Base-by-base conservation (phyloP, 53 echinoderm and acorn worm genomes). In the Mesocentrotus franciscanus region DNA sequence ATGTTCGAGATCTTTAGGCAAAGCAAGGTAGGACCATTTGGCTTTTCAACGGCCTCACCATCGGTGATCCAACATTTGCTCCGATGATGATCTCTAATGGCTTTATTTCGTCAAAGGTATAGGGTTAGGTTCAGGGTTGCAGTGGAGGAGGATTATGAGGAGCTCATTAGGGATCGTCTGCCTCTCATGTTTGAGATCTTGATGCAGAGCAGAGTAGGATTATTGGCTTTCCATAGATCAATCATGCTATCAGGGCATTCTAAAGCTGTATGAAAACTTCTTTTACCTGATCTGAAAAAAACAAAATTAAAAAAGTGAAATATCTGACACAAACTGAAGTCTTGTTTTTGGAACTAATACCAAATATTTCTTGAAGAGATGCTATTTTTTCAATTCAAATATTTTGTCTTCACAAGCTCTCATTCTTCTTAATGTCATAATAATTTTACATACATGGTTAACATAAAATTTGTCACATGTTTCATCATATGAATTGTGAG, bases 1-100 rank as follows among this genome's bases (percentile, higher is more conserved):
- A 95, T 98, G 96, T 98, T 98, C 96, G 97, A 98, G 39, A 96
- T 97, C 85, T 96, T 98, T 70, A 95, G 97, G 71, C 97, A 97
- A 70, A 98, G 99, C 93, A 97, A 97, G 99, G 99, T 98, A 87
- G 42, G 95, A 62, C 8, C 16, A 42, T 39, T 42, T 81, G 81
- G 36, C 81, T 42, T 42, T 81, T 81, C 18, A 90, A 24, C 13
- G 68, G 61, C n/a, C 84, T 60, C 13, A n/a, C n/a, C n/a, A n/a
- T n/a, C n/a, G n/a, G n/a, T n/a, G n/a, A n/a, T n/a, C n/a, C n/a
- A n/a, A n/a, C n/a, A n/a, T n/a, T n/a, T n/a, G n/a, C n/a, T n/a
- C n/a, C n/a, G n/a, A n/a, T n/a, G n/a, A n/a, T n/a, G n/a, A n/a
- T n/a, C n/a, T n/a, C n/a, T n/a, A n/a, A n/a, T n/a, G n/a, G n/a